Percentiles rank a stretch among this genome's conserved stretches.
Evolutionary conservation across 2,797 vertebrate species (phyloP).

Genomic region (Lutjanus campechanus): DNA sequence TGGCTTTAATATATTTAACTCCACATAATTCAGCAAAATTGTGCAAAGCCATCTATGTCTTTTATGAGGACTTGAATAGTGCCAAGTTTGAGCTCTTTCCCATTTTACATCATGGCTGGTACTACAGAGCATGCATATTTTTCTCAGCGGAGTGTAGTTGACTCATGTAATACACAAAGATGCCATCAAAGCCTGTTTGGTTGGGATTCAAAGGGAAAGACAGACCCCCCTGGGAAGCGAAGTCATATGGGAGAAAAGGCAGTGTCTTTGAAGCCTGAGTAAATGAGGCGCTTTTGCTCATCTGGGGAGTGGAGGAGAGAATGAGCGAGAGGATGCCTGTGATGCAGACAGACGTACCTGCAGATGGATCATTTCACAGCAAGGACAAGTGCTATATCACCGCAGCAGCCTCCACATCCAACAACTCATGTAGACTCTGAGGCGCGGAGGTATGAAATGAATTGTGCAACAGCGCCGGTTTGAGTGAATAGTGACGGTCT

Average conservation of each 20-base stretch:
- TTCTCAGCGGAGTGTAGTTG: conserved; percentile 69
- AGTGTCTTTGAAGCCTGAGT: conserved; percentile 82
- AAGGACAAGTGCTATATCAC: conserved; percentile 76
- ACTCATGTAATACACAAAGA: conserved; percentile 80
- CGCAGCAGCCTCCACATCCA: conserved; percentile 56
- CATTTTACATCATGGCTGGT: conserved; percentile 57
- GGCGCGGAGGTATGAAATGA: conserved; percentile 33
- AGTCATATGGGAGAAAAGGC: conserved; percentile 81
- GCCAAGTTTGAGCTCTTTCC: conserved; percentile 57
- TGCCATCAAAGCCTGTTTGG: conserved; percentile 82
- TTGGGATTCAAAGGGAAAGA: conserved; percentile 82
- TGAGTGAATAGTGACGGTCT: conserved; percentile 21
- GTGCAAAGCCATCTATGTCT: conserved; percentile 55
- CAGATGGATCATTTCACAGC: conserved; percentile 81
- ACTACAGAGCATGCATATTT: conserved; percentile 69
- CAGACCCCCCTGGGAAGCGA: conserved; percentile 69
- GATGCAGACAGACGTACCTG: conserved; percentile 77
- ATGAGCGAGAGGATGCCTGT: conserved; percentile 69
- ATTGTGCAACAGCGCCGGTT: conserved; percentile 34
- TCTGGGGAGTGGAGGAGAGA: conserved; percentile 71
- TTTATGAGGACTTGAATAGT: conserved; percentile 57
- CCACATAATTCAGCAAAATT: conserved; percentile 51
- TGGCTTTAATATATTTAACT: conserved; percentile 40
- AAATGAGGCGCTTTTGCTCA: conserved; percentile 83
- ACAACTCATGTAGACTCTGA: conserved; percentile 48